Evolutionary conservation across 2,888 invertebrate species (phyloP), one percentile per base, ranked within the genome.

Genomic region (Tetanocera ferruginea): DNA sequence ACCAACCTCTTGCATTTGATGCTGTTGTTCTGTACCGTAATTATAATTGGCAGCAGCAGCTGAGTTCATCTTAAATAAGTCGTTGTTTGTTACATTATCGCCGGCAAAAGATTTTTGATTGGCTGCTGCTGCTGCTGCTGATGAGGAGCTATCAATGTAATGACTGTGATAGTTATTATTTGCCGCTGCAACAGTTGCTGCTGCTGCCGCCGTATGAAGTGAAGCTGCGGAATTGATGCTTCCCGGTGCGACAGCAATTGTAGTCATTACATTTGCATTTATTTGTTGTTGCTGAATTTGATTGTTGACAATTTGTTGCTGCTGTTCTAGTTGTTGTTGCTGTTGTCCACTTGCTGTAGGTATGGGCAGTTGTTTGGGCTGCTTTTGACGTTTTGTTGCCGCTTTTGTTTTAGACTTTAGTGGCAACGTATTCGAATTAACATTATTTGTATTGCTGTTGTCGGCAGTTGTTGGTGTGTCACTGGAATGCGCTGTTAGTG

Each of bases 361-460:
- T 31, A 25, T 14, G 3, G 88, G 87, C 84, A 88, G 83, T 82
- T 84, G 85, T 76, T 88, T 88, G 64, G 88, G 88, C 74, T 88
- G 88, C 82, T 88, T 89, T 78, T 88, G 88, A 79, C 88, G 88
- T 75, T 87, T 86, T n/a, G 81, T 80, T 23, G 79, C 76, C 43
- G 80, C 76, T 78, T 86, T 87, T 5, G 84, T 83, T 78, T 88
- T 88, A 14, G 66, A 55, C 78, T 87, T 87, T 31, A 85, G 85
- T 4, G 88, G 87, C 80, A 88, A 82, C 52, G 88, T 87, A 71
- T 87, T 83, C 9, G 73, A 62, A 23, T 66, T 75, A 11, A 51
- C 6, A 73, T 62, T 62, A 64, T 51, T 64, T 25, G 25, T 2
- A n/a, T 31, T 64, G 31, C 25, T 23, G 73, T 80, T 78, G 74